Conservation (phyloP, 2,113 vertebrate species). For the Macrotus californicus region DNA sequence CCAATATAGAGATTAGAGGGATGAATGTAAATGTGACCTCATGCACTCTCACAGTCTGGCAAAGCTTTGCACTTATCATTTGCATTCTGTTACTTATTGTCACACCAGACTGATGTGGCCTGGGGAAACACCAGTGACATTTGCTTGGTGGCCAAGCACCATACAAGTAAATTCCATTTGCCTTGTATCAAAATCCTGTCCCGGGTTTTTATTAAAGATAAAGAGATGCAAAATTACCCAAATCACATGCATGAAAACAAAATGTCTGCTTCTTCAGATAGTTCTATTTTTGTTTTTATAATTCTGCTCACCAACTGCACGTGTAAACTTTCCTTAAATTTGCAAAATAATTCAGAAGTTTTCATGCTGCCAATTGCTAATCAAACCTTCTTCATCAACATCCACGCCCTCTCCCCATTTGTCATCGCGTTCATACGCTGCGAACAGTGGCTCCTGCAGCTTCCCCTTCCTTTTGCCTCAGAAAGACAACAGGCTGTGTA, state of each 20-base stretch:
- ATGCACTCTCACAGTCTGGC: constrained; percentile 21
- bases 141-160: constrained; percentile 29
- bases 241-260: constrained; percentile 72
- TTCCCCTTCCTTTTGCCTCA: constrained; percentile 38
- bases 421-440: constrained; percentile 38
- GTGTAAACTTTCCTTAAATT: constrained; percentile 71
- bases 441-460: constrained; percentile 49
- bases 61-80: constrained; percentile 20
- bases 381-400: constrained; percentile 69
- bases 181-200: constrained; percentile 44
- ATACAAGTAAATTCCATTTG: constrained; percentile 41
- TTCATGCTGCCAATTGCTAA: constrained; percentile 70
- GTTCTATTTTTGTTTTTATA: constrained; percentile 68
- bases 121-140: background rate
- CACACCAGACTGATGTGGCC: background rate
- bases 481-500: constrained; percentile 67
- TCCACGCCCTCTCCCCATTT: constrained; percentile 65
- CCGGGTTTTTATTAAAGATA: constrained; percentile 67
- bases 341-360: constrained; percentile 73
- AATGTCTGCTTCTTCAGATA: constrained; percentile 68
- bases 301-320: constrained; percentile 72
- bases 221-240: constrained; percentile 72
- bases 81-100: constrained; percentile 19
- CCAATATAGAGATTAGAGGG: background rate
- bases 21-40: constrained; percentile 40